phyloP scores from a whole-genome alignment of 2,888 invertebrate species.

The Ophioninae sp. region DNA sequence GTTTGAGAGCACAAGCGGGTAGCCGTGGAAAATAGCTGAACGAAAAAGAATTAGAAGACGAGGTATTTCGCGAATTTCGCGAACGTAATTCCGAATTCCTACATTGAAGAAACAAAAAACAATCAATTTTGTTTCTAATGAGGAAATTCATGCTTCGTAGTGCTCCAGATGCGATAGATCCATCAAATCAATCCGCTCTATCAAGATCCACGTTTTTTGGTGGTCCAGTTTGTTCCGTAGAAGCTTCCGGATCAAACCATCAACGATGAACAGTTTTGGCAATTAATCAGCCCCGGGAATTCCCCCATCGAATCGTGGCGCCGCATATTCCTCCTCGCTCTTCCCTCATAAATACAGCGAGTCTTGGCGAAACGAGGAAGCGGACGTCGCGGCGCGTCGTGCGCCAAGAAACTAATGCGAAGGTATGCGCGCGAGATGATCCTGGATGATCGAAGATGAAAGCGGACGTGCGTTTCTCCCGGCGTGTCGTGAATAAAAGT shows the following conservation, averaged over 20 bases:
- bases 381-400: constrained; percentile 4
- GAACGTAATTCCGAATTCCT: no score
- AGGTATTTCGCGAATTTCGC: constrained; percentile 1
- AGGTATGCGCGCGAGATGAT: constrained; percentile 10
- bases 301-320: background rate
- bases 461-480: constrained; percentile 19
- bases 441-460: constrained; percentile 27
- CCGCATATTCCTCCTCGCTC: background rate
- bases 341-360: background rate
- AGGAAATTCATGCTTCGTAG: no score
- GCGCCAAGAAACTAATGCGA: background rate
- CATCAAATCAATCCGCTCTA: no score
- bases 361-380: background rate
- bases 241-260: background rate
- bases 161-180: no score
- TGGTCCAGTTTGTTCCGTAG: background rate
- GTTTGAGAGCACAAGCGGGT: constrained; percentile 11
- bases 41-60: constrained; percentile 21
- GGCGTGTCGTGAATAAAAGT: constrained; percentile 34
- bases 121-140: no score
- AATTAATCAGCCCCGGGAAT: background rate
- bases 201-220: no score
- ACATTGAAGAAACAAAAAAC: no score
- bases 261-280: background rate
- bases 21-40: constrained; percentile 6